Evolutionary conservation across 2,797 vertebrate genomes (phyloP), one percentile per base, ranked within the genome.

Genomic region (Huso huso): DNA sequence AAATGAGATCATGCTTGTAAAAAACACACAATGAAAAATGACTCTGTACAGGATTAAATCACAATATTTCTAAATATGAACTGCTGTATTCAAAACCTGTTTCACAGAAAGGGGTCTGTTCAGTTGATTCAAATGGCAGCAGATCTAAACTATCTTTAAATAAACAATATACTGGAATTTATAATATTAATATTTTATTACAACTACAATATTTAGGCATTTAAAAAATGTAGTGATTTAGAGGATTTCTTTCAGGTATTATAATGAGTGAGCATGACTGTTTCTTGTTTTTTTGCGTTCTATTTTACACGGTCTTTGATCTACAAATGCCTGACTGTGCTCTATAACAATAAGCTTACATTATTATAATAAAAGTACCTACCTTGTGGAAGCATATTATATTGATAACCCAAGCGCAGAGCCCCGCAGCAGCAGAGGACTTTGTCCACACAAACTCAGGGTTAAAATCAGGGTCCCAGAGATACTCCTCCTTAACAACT

Each of bases 1-100:
- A 84, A 94, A 98, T 98, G 94, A 87, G 89, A 86, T 79, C 82
- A 88, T 70, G 80, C 80, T 68, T 75, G 83, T 81, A 88, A 92
- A 85, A 90, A 92, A 89, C 90, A 5, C 37, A 90, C 88, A 84
- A 93, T 92, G 90, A 94, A 83, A 95, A 93, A 94, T 89, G 91
- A 92, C 84, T 85, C 79, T 75, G 84, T 82, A 86, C 88, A 78
- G 89, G 87, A 84, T 89, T 92, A 92, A 94, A 92, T 93, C 85
- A 86, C 85, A 77, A 82, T 10, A 15, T 12, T 9, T 64, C 50
- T 10, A 11, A 61, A 64, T 37, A 37, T 0, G 5, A 37, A 37
- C 37, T 37, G 37, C 4, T 37, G 37, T 37, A 37, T 37, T 5
- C 37, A 37, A 37, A 37, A 37, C 37, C 37, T 37, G 37, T 5